phyloP scores from a whole-genome alignment of 1,140 invertebrate genomes.

The Drosophila subobscura region DNA sequence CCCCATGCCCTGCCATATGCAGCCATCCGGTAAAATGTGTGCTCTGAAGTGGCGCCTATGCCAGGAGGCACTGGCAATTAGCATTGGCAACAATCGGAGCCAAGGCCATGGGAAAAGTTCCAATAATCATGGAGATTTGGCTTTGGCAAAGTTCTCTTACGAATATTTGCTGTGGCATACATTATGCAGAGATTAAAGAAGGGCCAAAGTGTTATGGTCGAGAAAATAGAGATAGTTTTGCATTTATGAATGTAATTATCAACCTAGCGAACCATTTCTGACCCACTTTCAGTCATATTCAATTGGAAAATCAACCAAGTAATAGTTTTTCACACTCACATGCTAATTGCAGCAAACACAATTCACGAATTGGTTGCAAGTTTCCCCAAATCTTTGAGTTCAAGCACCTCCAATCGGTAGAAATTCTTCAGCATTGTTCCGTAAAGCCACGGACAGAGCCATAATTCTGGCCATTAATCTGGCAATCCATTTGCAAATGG shows the following conservation, averaged over 20 bases:
- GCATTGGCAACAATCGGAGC: constrained; percentile 23
- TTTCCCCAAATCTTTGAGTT: no score
- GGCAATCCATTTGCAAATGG: constrained; percentile 50
- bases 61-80: constrained; percentile 32
- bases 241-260: no score
- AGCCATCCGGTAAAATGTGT: constrained; percentile 51
- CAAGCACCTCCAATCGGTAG: constrained; percentile 11
- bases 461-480: constrained; percentile 51
- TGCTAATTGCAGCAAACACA: no score
- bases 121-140: constrained; percentile 23
- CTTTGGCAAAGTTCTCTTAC: constrained; percentile 9
- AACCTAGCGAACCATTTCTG: no score
- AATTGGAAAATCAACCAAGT: no score
- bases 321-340: no score
- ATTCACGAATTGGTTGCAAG: no score
- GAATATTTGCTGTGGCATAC: constrained; percentile 22
- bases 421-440: neutral
- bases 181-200: constrained; percentile 34
- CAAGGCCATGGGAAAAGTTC: constrained; percentile 1
- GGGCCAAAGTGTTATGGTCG: no score
- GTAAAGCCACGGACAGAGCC: neutral
- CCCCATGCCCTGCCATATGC: constrained; percentile 20
- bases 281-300: no score
- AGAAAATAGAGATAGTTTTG: no score
- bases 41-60: constrained; percentile 21